Conservation (phyloP, 2,797 vertebrate species). For the Echiichthys vipera region DNA sequence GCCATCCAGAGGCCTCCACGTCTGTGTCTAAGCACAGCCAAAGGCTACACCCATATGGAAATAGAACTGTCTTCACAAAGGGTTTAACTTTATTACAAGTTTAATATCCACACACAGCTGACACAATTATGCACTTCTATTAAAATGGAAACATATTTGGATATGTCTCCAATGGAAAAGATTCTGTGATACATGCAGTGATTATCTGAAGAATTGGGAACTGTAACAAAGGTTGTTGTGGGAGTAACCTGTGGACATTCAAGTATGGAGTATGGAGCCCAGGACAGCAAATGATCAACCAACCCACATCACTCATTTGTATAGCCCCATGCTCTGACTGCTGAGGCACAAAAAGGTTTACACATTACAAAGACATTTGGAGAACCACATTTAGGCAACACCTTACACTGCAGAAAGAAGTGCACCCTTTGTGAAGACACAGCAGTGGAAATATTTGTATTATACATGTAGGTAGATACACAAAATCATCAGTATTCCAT, state of each 20-base stretch:
- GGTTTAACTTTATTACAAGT: background rate
- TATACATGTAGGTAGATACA: slow-evolving; percentile 11
- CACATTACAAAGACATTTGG: background rate
- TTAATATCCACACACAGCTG: background rate
- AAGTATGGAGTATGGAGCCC: no score
- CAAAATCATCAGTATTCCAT: slow-evolving; percentile 6
- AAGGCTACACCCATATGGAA: slow-evolving; percentile 45
- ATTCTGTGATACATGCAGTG: background rate
- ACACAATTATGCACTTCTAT: background rate
- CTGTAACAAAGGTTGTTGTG: background rate
- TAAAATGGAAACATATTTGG: background rate
- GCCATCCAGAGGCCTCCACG: slow-evolving; percentile 3
- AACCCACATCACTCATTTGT: no score
- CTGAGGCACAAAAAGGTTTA: slow-evolving; percentile 1
- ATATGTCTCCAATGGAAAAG: no score
- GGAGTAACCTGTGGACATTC: background rate
- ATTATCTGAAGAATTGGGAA: no score
- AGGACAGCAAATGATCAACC: background rate
- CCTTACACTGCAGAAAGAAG: background rate
- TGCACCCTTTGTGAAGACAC: slow-evolving; percentile 32
- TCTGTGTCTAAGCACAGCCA: slow-evolving; percentile 4
- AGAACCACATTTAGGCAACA: background rate
- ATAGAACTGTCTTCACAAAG: slow-evolving; percentile 40
- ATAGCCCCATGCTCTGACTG: no score
- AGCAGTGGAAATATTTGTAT: slow-evolving; percentile 15